phyloP scores from a whole-genome alignment of 2,797 vertebrate genomes.

The Acanthurus lineatus region DNA sequence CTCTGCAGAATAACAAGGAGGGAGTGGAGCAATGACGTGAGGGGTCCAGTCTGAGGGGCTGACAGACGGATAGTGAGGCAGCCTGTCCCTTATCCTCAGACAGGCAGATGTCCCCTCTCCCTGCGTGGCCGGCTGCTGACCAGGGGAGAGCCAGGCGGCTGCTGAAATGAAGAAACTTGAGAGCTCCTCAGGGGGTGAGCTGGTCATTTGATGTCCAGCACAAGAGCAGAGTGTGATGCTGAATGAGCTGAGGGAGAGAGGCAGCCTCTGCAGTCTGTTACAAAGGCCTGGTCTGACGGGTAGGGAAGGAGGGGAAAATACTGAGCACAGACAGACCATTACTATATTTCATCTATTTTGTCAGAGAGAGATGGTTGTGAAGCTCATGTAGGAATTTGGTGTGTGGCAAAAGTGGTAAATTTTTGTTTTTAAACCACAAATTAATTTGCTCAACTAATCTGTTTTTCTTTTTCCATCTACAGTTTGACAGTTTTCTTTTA shows the following conservation, averaged over 20 bases:
- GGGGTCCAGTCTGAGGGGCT: conserved; percentile 82
- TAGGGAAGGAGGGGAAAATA: conserved; percentile 67
- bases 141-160: conserved; percentile 91
- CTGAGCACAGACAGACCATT: conserved; percentile 66
- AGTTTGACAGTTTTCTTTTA: background rate
- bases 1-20: conserved; percentile 86
- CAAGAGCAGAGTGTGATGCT: conserved; percentile 90
- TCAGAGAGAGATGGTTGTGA: conserved; percentile 41
- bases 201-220: conserved; percentile 96
- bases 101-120: conserved; percentile 97
- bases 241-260: conserved; percentile 86
- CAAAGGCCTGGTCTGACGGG: conserved; percentile 79
- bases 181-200: conserved; percentile 94
- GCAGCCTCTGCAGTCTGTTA: conserved; percentile 87
- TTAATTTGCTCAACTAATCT: background rate
- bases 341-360: conserved; percentile 72
- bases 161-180: conserved; percentile 96
- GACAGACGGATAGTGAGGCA: conserved; percentile 87
- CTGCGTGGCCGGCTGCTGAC: conserved; percentile 90
- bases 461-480: background rate
- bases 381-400: conserved; percentile 36
- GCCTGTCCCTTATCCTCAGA: conserved; percentile 95
- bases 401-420: background rate
- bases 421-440: background rate
- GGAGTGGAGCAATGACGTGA: conserved; percentile 78